Base-by-base conservation (phyloP, 2,888 invertebrate species). In the Drosophila mimica region DNA sequence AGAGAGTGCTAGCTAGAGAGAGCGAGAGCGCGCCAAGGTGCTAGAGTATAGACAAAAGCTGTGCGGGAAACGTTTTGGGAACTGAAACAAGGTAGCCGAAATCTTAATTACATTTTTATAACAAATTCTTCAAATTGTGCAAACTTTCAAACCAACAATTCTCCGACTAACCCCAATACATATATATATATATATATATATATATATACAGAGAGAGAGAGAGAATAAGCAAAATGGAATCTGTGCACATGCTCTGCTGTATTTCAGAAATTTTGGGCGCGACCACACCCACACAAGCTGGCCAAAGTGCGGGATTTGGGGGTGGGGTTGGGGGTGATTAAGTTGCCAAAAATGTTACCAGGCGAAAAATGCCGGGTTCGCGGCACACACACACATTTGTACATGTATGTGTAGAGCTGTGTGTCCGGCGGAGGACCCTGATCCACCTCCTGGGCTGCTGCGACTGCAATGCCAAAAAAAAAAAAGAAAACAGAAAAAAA, bases 281-380 rank as follows among this genome's bases (percentile, higher is more conserved):
- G 76, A 62, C 78, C 78, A 69, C 78, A 73, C 81, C 78, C 78
- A 79, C 81, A 31, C 81, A 31, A 53, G 15, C 31, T n/a, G n/a
- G 40, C 40, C n/a, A 40, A 40, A 15, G 7, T 4, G 15, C 6
- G 30, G 30, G 33, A 4, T 3, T 8, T 15, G 57, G 54, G 53
- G 54, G 28, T 15, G 34, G 20, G 7, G 13, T 25, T 36, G 28
- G n/a, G 56, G 33, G 61, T 57, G 70, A 62, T 79, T 49, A 70
- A 70, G 48, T 58, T 53, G 69, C 86, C 80, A 57, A 70, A 70
- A 70, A 88, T 80, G 82, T 83, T 88, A 83, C 88, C 73, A 86
- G 57, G 70, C 68, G 65, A 59, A 57, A 79, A 84, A 85, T 65
- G 83, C 89, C 83, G 83, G 88, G 78, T 83, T 46, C 60, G 53